phyloP scores from a whole-genome alignment of 2,113 vertebrate species.

The Lasiurus cinereus region DNA sequence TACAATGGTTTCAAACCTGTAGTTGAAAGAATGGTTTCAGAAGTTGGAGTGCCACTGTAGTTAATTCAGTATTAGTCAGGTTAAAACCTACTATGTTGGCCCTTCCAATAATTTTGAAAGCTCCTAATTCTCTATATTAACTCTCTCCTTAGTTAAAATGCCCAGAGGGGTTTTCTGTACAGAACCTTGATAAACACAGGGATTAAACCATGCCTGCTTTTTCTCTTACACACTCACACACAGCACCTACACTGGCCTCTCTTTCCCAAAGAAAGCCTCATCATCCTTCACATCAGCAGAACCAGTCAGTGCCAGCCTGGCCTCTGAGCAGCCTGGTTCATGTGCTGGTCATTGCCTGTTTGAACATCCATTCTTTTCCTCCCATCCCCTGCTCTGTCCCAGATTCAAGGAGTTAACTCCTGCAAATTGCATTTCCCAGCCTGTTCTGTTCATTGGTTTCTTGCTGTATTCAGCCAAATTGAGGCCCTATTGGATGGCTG shows the following conservation, averaged over 20 bases:
- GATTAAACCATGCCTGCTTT: background rate
- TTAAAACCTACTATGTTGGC: background rate
- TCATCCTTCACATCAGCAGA: background rate
- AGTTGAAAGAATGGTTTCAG: background rate
- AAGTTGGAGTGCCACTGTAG: background rate
- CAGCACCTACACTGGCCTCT: background rate
- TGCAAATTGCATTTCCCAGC: background rate
- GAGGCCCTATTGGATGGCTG: background rate
- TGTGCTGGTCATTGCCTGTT: background rate
- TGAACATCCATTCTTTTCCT: background rate
- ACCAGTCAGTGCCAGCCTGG: too few relatives aligned
- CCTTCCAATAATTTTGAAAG: slow-evolving; percentile 4
- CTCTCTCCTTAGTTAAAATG: slow-evolving; percentile 41
- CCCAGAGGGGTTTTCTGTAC: background rate
- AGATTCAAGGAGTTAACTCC: background rate
- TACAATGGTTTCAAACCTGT: background rate
- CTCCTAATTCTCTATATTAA: background rate
- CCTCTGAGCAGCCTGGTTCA: background rate
- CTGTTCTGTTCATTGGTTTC: background rate
- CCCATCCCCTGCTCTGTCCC: background rate
- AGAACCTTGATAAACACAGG: background rate
- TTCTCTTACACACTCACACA: background rate
- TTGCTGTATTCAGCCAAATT: background rate
- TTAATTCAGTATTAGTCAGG: background rate
- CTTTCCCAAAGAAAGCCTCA: background rate